Evolutionary conservation across 2,797 vertebrate genomes (phyloP), one percentile per base, ranked within the genome.

Genomic region (Gambusia yucatana): DNA sequence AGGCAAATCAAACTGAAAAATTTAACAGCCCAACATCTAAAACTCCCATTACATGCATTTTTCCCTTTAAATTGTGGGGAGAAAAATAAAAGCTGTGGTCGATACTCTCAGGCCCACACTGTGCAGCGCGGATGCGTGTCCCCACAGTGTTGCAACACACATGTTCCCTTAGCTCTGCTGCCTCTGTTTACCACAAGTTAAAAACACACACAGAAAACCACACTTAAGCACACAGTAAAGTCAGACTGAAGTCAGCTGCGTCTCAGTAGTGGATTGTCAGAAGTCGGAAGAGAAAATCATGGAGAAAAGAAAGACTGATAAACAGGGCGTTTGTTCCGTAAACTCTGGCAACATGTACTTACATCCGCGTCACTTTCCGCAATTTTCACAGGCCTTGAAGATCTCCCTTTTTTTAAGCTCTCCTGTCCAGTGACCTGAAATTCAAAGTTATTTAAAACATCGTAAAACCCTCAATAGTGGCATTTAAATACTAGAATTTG

Each of bases 351-450:
- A 84, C 78, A 57, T 77, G 86, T 83, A 98, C 98, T 98, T 93
- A 99, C 98, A 84, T 99, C 98, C 77, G 95, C 96, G 89, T 99
- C 97, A 82, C 98, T 99, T 91, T 99, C 98, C 4, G 98, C 98
- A 78, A 99, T 97, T 95, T 97, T 98, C 92, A 99, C 96, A 4
- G 98, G 98, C 92, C 96, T 97, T 44, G 95, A 87, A 69, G 94
- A 94, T 93, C 96, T 95, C 71, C 98, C 97, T 93, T 96, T 97
- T 79, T 97, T 97, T 47, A 98, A 88, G 0, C 90, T 92, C 86
- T 99, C 98, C 77, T 96, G 96, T 85, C 97, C 98, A 9, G 97
- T 97, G 84, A 99, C 97, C 98, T 99, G 90, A 88, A 92, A 92
- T 90, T 69, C 52, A 85, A 63, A 88, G 90, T 63, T 87, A 57